Evolutionary conservation across 2,797 vertebrate genomes (phyloP).

Genomic region (Meda fulgida): DNA sequence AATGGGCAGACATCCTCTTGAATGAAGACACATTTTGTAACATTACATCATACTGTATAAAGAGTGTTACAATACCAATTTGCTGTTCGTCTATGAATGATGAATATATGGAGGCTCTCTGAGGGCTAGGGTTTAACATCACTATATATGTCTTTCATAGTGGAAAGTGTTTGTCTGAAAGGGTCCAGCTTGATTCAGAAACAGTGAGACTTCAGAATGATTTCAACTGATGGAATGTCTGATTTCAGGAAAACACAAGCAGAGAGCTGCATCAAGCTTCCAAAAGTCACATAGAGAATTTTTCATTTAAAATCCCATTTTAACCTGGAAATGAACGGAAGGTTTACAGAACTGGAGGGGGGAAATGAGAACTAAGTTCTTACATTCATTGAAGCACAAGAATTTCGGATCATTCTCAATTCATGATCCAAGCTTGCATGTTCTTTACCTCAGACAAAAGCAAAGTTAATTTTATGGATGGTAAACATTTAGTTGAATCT

Average conservation of each 20-base stretch:
- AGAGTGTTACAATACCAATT: background rate
- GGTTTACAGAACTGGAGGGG: background rate
- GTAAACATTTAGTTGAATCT: constrained; percentile 36
- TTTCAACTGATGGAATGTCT: background rate
- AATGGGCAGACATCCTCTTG: background rate
- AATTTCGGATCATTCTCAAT: background rate
- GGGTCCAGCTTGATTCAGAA: constrained; percentile 9
- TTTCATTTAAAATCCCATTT: background rate
- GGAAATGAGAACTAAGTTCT: background rate
- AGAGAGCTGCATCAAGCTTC: background rate
- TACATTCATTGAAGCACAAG: background rate
- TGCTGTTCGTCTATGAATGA: background rate
- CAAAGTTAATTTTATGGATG: constrained; percentile 6
- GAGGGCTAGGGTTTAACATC: constrained; percentile 20
- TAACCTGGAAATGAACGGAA: background rate
- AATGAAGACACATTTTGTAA: constrained; percentile 5
- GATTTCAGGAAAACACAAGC: background rate
- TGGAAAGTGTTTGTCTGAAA: constrained; percentile 3
- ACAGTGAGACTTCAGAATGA: constrained; percentile 2
- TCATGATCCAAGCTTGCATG: background rate
- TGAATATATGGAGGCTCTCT: constrained; percentile 14
- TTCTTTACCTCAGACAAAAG: constrained; percentile 10
- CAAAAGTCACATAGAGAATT: background rate
- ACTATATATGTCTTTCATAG: background rate
- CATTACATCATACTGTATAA: background rate